Evolutionary conservation across 2,797 vertebrate genomes (phyloP).

Genomic region (Urophycis tenuis): DNA sequence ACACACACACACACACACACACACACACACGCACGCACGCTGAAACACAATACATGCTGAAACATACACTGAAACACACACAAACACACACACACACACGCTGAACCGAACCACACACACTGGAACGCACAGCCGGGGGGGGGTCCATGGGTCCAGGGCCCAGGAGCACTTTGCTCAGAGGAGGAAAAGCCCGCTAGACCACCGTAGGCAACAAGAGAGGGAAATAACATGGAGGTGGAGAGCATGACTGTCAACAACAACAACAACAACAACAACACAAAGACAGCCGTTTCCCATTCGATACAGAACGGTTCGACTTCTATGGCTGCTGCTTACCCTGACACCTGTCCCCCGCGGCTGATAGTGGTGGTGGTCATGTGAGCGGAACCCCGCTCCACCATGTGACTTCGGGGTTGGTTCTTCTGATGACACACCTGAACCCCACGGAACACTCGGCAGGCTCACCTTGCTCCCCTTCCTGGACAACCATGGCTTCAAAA

Average conservation of each 20-base stretch:
- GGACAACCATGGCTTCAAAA: not conserved
- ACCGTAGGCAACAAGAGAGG: not conserved
- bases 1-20: constrained; percentile 9
- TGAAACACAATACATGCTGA: too few species aligned
- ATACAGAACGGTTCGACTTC: constrained; percentile 13
- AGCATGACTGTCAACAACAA: constrained; percentile 4
- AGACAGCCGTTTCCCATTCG: constrained; percentile 18
- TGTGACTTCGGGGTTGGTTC: too few species aligned
- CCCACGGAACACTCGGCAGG: too few species aligned
- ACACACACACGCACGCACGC: constrained; percentile 37
- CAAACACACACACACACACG: not conserved
- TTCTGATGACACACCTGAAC: too few species aligned
- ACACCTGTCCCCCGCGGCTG: too few species aligned
- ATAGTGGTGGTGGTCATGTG: too few species aligned
- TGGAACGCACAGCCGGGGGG: constrained; percentile 25
- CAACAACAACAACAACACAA: constrained; percentile 24
- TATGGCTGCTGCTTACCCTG: not conserved
- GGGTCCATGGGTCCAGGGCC: constrained; percentile 1
- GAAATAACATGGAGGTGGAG: constrained; percentile 15
- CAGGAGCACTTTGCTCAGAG: too few species aligned
- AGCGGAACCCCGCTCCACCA: too few species aligned
- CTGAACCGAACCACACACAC: constrained; percentile 35
- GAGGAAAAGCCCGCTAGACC: too few species aligned
- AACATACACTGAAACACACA: too few species aligned
- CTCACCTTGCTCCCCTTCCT: not conserved